Percentiles rank a stretch among this genome's conserved stretches.
phyloP scores from a whole-genome alignment of 2,113 vertebrate genomes.

The Puma concolor region DNA sequence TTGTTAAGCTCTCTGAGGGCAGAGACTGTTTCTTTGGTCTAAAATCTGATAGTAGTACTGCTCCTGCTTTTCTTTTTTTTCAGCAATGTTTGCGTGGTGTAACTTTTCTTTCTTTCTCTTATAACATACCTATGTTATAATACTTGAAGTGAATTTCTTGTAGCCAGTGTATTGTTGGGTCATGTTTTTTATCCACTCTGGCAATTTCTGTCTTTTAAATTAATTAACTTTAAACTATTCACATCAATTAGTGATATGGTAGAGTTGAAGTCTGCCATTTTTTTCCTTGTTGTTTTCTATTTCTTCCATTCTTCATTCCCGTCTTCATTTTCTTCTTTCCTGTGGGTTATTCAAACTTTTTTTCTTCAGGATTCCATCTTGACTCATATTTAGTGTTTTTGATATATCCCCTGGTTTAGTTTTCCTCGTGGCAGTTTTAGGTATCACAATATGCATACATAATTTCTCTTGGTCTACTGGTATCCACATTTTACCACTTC shows the following conservation, averaged over 20 bases:
- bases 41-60: background rate
- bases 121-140: background rate
- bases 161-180: background rate
- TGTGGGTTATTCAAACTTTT: background rate
- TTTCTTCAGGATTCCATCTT: background rate
- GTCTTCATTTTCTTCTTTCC: background rate
- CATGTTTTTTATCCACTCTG: background rate
- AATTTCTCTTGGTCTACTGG: background rate
- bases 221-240: background rate
- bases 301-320: background rate
- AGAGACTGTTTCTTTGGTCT: background rate
- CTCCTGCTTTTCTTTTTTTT: background rate
- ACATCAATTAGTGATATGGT: background rate
- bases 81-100: background rate
- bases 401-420: background rate
- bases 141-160: background rate
- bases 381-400: background rate
- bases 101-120: background rate
- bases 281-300: background rate
- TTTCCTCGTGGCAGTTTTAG: background rate
- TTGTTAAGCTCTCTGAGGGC: background rate
- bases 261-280: background rate
- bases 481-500: background rate
- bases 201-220: background rate
- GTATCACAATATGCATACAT: background rate